A percentile compares a stretch with the other conserved stretches of the same genome.
Conservation (phyloP, 2,888 invertebrate genomes). For the Andrena bucephala region DNA sequence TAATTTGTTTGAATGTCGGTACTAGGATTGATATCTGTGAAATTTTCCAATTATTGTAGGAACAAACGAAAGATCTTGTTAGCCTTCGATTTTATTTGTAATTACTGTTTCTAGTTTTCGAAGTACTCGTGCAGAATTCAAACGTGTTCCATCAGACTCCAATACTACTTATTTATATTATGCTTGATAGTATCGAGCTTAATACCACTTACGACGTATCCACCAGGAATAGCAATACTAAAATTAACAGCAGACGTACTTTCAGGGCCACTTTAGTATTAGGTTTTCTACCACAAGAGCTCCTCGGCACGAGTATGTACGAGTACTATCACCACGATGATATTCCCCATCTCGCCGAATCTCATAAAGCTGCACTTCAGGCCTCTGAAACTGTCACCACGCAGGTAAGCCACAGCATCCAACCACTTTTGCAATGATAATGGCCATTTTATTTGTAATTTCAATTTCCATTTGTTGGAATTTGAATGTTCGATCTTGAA, state of each 20-base stretch:
- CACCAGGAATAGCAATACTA: neutral
- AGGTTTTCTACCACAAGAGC: constrained; percentile 96
- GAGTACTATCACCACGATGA: constrained; percentile 95
- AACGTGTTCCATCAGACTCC: too few relatives aligned
- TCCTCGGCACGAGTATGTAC: constrained; percentile 96
- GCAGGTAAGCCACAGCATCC: constrained; percentile 81
- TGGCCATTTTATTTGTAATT: constrained; percentile 7
- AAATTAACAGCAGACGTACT: neutral
- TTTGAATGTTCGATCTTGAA: neutral
- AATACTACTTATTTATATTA: neutral
- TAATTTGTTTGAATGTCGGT: too few relatives aligned
- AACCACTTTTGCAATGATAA: constrained; percentile 32
- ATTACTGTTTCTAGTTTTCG: too few relatives aligned
- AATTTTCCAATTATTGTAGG: too few relatives aligned
- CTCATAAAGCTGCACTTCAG: constrained; percentile 92
- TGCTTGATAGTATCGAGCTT: neutral
- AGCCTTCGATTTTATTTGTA: too few relatives aligned
- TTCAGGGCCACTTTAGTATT: constrained; percentile 93
- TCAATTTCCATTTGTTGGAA: neutral
- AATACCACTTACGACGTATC: neutral
- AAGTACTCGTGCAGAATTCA: too few relatives aligned
- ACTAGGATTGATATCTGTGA: too few relatives aligned
- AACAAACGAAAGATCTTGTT: too few relatives aligned
- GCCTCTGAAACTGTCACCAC: constrained; percentile 88
- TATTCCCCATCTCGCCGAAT: constrained; percentile 91